Evolutionary conservation across 2,113 vertebrate species (phyloP).

Genomic region (Amphiprion ocellaris): DNA sequence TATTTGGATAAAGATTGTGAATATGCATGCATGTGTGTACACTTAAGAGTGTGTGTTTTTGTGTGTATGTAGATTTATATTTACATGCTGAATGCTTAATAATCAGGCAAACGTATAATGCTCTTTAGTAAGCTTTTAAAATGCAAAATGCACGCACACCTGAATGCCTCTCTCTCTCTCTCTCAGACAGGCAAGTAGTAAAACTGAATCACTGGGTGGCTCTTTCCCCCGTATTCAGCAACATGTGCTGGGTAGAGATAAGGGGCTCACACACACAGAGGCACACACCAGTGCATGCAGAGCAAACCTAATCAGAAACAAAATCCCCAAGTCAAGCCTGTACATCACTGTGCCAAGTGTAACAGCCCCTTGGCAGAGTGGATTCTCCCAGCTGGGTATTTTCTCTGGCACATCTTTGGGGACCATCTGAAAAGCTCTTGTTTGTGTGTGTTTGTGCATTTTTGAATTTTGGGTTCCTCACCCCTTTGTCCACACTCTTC

Average conservation of each 20-base stretch:
- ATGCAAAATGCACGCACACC: conserved; percentile 47
- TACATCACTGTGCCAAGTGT: conserved; percentile 64
- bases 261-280: conserved; percentile 71
- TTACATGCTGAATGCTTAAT: conserved; percentile 56
- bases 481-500: conserved; percentile 99
- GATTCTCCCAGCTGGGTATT: conserved; percentile 55
- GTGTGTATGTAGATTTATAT: conserved; percentile 12
- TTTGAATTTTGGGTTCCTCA: conserved; percentile 70
- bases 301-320: conserved; percentile 74
- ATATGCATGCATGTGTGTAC: conserved; percentile 1
- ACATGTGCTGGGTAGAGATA: conserved; percentile 81
- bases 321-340: conserved; percentile 71
- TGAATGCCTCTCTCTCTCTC: conserved; percentile 25
- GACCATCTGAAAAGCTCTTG: conserved; percentile 26
- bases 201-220: conserved; percentile 65
- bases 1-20: conserved; percentile 18
- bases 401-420: conserved; percentile 43
- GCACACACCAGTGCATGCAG: conserved; percentile 69
- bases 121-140: conserved; percentile 48
- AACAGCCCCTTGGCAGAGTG: conserved; percentile 65
- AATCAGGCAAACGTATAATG: conserved; percentile 47
- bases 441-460: conserved; percentile 16
- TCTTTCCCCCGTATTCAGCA: conserved; percentile 71
- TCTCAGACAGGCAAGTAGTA: conserved; percentile 55
- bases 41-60: neutral